Percentiles rank a stretch among this genome's conserved stretches.
phyloP scores from a whole-genome alignment of 2,888 invertebrate species.

The Chelonus formosanus region DNA sequence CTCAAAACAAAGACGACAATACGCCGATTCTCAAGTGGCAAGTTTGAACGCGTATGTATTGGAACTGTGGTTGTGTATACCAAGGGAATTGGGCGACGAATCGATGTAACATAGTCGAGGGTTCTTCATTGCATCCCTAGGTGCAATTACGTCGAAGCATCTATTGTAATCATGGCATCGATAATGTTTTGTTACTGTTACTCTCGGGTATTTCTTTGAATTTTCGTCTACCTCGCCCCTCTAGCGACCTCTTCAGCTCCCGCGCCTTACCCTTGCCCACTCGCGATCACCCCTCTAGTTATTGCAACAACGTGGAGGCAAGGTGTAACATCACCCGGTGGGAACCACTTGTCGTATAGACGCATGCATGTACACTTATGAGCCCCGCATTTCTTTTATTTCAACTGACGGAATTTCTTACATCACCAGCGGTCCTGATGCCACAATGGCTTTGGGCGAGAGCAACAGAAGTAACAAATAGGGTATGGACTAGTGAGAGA shows the following conservation, averaged over 20 bases:
- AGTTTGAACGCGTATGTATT: slow-evolving; percentile 24
- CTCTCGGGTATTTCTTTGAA: slow-evolving; percentile 39
- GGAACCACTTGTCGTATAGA: slow-evolving; percentile 62
- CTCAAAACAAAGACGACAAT: slow-evolving; percentile 63
- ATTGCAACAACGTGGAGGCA: slow-evolving; percentile 39
- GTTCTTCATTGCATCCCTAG: slow-evolving; percentile 52
- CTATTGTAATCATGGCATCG: slow-evolving; percentile 49
- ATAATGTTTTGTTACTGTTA: slow-evolving; percentile 63
- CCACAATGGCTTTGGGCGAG: slow-evolving; percentile 35
- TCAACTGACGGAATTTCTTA: slow-evolving; percentile 56
- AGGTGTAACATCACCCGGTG: slow-evolving; percentile 57
- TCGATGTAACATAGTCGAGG: slow-evolving; percentile 62
- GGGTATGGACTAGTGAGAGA: slow-evolving; percentile 19
- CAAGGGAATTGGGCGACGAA: slow-evolving; percentile 48
- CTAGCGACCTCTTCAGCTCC: slow-evolving; percentile 30
- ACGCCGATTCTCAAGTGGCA: slow-evolving; percentile 50
- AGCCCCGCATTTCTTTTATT: slow-evolving; percentile 47
- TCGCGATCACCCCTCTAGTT: slow-evolving; percentile 3
- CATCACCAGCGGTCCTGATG: slow-evolving; percentile 35
- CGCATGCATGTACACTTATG: slow-evolving; percentile 36
- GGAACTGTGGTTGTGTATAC: background rate
- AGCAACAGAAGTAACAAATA: slow-evolving; percentile 36
- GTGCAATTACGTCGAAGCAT: slow-evolving; percentile 53
- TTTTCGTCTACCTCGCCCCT: slow-evolving; percentile 36
- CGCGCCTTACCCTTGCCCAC: background rate